phyloP scores from a whole-genome alignment of 1,140 invertebrate genomes.

The Pseudomyrmex concolor region DNA sequence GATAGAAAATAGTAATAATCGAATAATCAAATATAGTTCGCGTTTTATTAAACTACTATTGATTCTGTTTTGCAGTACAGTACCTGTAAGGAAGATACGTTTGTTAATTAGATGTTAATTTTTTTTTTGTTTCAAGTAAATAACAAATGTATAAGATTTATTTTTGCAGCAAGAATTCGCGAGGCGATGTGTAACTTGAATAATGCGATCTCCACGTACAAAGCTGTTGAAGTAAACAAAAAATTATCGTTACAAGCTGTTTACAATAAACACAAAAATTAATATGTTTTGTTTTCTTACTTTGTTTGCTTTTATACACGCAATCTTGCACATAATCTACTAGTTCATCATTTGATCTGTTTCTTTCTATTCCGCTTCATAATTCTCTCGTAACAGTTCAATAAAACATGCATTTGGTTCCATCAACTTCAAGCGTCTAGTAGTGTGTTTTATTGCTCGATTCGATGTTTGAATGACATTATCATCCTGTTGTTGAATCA shows the following conservation, averaged over 20 bases:
- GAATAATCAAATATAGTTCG: background rate
- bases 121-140: constrained; percentile 7
- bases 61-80: background rate
- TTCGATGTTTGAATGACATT: constrained; percentile 1
- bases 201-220: constrained; percentile 9
- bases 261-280: constrained; percentile 20
- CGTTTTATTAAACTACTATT: background rate
- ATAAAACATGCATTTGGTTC: constrained; percentile 14
- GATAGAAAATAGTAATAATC: constrained; percentile 4
- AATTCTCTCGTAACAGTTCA: background rate
- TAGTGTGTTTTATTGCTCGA: constrained; percentile 17
- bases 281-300: constrained; percentile 34
- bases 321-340: constrained; percentile 32
- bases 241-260: background rate
- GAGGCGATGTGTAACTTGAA: constrained; percentile 4
- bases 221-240: background rate
- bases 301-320: constrained; percentile 44
- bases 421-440: constrained; percentile 16
- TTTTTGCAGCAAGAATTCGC: background rate
- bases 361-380: constrained; percentile 4
- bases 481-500: constrained; percentile 33
- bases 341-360: constrained; percentile 20
- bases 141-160: background rate
- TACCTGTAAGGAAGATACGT: too few species aligned
- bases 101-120: background rate